Conservation (phyloP, 2,797 vertebrate species). For the Sebastes umbrosus region DNA sequence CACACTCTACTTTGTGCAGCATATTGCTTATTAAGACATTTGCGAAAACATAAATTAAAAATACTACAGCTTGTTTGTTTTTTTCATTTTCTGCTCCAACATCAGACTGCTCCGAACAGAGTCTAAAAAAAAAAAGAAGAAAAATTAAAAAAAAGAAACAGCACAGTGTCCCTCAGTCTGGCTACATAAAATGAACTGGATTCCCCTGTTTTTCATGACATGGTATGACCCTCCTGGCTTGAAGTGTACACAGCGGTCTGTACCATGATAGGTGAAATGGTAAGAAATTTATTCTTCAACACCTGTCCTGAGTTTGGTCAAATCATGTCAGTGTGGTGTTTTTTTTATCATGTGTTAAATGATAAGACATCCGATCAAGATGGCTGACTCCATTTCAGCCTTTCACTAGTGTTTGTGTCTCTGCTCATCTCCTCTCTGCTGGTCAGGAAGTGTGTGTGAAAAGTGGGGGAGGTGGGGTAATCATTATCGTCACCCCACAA, state of each 20-base stretch:
- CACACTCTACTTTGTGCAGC: conserved; percentile 83
- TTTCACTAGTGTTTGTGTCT: conserved; percentile 45
- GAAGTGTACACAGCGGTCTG: conserved; percentile 50
- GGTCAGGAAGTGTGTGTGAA: conserved; percentile 17
- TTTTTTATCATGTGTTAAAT: neutral
- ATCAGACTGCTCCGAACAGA: conserved; percentile 68
- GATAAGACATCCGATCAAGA: conserved; percentile 13
- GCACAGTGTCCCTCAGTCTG: conserved; percentile 82
- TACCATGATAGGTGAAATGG: conserved; percentile 29
- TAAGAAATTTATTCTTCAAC: conserved; percentile 11
- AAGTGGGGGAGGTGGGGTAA: neutral
- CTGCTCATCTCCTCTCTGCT: conserved; percentile 11
- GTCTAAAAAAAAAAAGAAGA: conserved; percentile 31
- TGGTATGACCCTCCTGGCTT: conserved; percentile 23
- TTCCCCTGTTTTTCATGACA: conserved; percentile 32
- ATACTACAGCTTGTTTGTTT: conserved; percentile 74
- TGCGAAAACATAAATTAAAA: conserved; percentile 84
- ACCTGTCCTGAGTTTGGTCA: conserved; percentile 57
- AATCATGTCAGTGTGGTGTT: conserved; percentile 5
- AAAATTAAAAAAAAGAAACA: conserved; percentile 33
- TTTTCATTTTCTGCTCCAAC: conserved; percentile 52
- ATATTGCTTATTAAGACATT: conserved; percentile 87
- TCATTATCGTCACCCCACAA: neutral
- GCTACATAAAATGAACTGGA: conserved; percentile 60
- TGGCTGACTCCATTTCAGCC: neutral